These are phyloP conservation scores for Drosophila pegasa DNA, from an alignment of 2,888 invertebrate species.

Conservation along the genomic window DNA sequence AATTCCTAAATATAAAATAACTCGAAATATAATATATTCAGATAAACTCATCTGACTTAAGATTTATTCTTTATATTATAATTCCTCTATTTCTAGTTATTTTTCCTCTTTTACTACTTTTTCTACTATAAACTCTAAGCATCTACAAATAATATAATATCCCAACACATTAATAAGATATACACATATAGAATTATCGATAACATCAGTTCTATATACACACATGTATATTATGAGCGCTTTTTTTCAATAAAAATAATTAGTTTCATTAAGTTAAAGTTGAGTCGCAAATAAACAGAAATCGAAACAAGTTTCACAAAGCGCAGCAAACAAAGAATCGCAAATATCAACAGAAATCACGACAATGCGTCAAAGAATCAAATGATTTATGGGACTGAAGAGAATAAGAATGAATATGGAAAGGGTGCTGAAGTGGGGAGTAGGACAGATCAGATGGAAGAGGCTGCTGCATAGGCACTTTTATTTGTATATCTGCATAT, in stretches of 20 bases:
- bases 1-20: not conserved
- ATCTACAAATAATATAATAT: not conserved
- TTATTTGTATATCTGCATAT: constrained; percentile 24
- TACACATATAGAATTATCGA: not conserved
- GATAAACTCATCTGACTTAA: not conserved
- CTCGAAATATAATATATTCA: not conserved
- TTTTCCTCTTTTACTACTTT: too few species aligned
- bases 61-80: not conserved
- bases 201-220: constrained; percentile 4
- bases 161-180: not conserved
- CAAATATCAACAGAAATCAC: constrained; percentile 25
- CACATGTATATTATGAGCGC: constrained; percentile 11
- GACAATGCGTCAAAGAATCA: constrained; percentile 22
- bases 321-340: constrained; percentile 18
- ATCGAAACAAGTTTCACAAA: constrained; percentile 41
- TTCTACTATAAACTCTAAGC: not conserved
- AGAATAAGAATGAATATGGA: not conserved
- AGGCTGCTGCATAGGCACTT: constrained; percentile 11
- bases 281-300: constrained; percentile 8
- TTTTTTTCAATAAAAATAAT: constrained; percentile 21
- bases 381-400: constrained; percentile 12
- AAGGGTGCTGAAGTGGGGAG: not conserved
- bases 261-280: constrained; percentile 34
- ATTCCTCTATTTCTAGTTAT: not conserved
- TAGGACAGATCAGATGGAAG: not conserved